These are phyloP conservation scores for Lagopus leucura DNA, from an alignment of 2,113 vertebrate species.

Conservation along the genomic window DNA sequence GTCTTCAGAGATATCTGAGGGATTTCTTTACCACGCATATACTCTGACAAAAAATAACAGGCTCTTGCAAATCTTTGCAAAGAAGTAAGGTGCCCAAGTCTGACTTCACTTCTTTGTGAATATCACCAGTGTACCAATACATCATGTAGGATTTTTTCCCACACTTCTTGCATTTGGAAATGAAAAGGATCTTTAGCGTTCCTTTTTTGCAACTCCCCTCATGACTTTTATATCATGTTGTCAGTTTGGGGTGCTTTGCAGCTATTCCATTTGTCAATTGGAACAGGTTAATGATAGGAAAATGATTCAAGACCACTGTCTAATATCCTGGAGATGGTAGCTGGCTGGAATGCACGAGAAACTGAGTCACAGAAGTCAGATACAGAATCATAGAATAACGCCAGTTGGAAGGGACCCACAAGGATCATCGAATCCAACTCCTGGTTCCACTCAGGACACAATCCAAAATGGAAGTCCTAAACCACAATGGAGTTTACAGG, in stretches of 20 bases:
- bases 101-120: not conserved
- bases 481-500: accelerated
- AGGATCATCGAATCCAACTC: no score
- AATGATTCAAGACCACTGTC: not conserved
- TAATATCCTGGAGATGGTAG: not conserved
- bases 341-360: not conserved
- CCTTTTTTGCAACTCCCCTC: not conserved
- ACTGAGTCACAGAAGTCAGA: not conserved
- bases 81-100: not conserved
- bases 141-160: not conserved
- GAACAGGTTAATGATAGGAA: not conserved
- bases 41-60: not conserved
- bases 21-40: not conserved
- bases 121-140: not conserved
- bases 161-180: not conserved
- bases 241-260: not conserved
- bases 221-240: not conserved
- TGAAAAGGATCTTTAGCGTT: not conserved
- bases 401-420: no score
- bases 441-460: not conserved
- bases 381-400: not conserved
- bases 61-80: not conserved
- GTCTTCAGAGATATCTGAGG: not conserved
- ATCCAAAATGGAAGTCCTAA: not conserved
- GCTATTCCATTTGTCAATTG: not conserved